Evolutionary conservation across 2,888 invertebrate genomes (phyloP), one percentile per base, ranked within the genome.

Genomic region (Allygus modestus): DNA sequence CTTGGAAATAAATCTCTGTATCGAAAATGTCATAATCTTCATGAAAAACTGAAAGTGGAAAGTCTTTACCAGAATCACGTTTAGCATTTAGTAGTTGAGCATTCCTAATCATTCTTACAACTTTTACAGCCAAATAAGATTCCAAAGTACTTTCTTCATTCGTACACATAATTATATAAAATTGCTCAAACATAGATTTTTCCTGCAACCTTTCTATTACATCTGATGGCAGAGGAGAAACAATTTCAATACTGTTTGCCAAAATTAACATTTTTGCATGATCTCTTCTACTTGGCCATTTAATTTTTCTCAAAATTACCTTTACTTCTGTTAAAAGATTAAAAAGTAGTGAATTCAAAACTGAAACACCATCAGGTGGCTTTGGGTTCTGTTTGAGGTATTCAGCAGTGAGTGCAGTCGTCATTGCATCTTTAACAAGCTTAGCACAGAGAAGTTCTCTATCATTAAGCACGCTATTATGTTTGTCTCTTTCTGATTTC

Each of bases 1-100:
- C 15, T 58, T 58, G 58, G 23, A 23, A 58, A 23, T 58, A 58
- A 0, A 58, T 58, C 2, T 1, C 2, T 23, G 58, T 23, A 23
- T n/a, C 58, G 12, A 58, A 58, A 23, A 58, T 58, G 58, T 58
- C 58, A n/a, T 58, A 23, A 58, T 58, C 58, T 7, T 58, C 58
- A n/a, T 58, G 58, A 12, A 58, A 58, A 23, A 58, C 17, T 2
- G 58, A 20, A 12, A 12, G 17, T 17, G 46, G 46, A 17, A 46
- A 46, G 15, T 4, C 15, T 4, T 7, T 12, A 23, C 58, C 23
- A 58, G 23, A 20, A 7, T 58, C 58, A 12, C 58, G 7, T 23
- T 23, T 20, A 9, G 23, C 20, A 23, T 58, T 58, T 23, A 58
- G 12, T n/a, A 23, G 20, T 23, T 23, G 58, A 23, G 23, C 23